Conservation (phyloP, 2,888 invertebrate species). For the Penaeus monodon region DNA sequence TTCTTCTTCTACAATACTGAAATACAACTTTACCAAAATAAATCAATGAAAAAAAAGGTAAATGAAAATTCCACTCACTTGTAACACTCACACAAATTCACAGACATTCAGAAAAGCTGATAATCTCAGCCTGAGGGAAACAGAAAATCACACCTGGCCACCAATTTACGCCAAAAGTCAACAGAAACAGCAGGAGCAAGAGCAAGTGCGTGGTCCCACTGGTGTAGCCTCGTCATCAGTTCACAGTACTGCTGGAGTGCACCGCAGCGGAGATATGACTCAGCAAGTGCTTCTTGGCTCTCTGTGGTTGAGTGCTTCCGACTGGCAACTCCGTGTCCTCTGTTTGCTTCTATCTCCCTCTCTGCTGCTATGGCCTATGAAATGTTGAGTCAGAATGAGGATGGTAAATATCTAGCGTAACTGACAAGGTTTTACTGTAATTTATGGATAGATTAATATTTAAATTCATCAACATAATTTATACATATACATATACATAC, state of each 20-base stretch:
- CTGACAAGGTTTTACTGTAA: too few species aligned
- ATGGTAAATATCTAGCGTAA: background rate
- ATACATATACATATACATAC: too few species aligned
- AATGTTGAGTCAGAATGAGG: background rate
- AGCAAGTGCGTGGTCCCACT: conserved; percentile 71
- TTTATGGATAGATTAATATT: too few species aligned
- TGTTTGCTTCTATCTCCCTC: conserved; percentile 69
- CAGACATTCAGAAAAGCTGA: too few species aligned
- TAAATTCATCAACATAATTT: too few species aligned
- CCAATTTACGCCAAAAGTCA: conserved; percentile 70
- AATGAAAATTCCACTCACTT: too few species aligned
- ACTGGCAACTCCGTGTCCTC: conserved; percentile 45
- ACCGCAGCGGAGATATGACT: conserved; percentile 69
- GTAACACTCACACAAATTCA: too few species aligned
- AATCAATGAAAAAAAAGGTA: too few species aligned
- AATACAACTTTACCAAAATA: too few species aligned
- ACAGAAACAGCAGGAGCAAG: conserved; percentile 71
- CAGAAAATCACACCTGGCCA: conserved; percentile 67
- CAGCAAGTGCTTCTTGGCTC: conserved; percentile 38
- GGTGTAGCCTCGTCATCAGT: conserved; percentile 70
- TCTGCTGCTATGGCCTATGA: conserved; percentile 70
- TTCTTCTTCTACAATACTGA: too few species aligned
- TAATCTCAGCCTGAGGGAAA: too few species aligned
- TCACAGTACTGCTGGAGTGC: conserved; percentile 71
- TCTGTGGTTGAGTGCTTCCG: conserved; percentile 41